A percentile compares a stretch with the other conserved stretches of the same genome.
Conservation (phyloP, 2,888 invertebrate genomes). For the Hemicrepidius hirtus region DNA sequence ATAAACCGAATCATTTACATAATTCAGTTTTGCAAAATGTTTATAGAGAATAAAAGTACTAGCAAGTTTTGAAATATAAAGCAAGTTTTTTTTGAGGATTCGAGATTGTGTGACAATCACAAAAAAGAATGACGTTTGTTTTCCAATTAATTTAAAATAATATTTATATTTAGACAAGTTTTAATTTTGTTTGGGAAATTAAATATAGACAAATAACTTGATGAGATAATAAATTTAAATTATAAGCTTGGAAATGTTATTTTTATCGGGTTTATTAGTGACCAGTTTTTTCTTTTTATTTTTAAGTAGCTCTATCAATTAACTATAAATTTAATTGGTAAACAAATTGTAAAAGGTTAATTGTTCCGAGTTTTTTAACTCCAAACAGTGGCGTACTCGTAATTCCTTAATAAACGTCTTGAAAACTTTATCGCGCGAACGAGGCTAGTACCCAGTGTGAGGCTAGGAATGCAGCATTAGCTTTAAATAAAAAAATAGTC, state of each 20-base stretch:
- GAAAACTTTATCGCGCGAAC: no score
- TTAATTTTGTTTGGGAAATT: conserved; percentile 23
- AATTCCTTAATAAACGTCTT: no score
- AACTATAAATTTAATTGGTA: conserved; percentile 2
- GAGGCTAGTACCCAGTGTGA: no score
- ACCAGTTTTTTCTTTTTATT: conserved; percentile 3
- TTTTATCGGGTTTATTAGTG: conserved; percentile 3
- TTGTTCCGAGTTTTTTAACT: neutral
- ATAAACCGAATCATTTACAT: conserved; percentile 37
- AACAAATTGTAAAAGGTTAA: conserved; percentile 26
- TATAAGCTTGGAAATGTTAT: neutral
- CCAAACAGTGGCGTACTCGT: neutral
- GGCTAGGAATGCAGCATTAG: no score
- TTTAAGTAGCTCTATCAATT: conserved; percentile 3
- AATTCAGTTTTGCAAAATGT: conserved; percentile 37
- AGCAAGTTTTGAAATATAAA: conserved; percentile 35
- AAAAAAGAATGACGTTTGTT: conserved; percentile 3
- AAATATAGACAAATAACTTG: conserved; percentile 13
- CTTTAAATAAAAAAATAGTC: no score
- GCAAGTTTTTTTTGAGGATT: conserved; percentile 19
- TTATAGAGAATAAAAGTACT: conserved; percentile 36
- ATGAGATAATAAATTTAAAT: conserved; percentile 19
- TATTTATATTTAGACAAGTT: conserved; percentile 27
- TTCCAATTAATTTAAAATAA: conserved; percentile 25
- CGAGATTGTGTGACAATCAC: neutral